Conservation (phyloP, 2,888 invertebrate species). For the Agrypnus murinus region DNA sequence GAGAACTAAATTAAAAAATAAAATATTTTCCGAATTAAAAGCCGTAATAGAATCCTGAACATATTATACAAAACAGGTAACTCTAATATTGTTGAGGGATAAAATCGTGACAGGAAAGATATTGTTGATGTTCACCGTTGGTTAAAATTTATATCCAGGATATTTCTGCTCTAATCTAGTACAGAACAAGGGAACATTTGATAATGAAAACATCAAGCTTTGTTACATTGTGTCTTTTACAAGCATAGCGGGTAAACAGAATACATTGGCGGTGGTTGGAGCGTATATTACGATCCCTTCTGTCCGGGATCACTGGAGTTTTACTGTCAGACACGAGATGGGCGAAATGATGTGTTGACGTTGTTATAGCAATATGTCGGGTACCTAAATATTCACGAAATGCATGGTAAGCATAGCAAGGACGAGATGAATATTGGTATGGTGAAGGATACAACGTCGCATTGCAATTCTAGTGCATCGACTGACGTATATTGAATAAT, state of each 20-base stretch:
- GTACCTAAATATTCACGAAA: slow-evolving; percentile 60
- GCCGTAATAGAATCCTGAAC: not conserved
- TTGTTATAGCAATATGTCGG: slow-evolving; percentile 57
- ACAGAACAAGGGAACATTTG: slow-evolving; percentile 49
- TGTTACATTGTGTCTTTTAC: slow-evolving; percentile 53
- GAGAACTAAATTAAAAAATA: not conserved
- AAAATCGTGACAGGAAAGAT: slow-evolving; percentile 29
- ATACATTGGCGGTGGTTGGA: slow-evolving; percentile 51
- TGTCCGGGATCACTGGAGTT: slow-evolving; percentile 56
- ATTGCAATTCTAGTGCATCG: slow-evolving; percentile 28
- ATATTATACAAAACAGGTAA: not conserved
- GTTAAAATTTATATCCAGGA: slow-evolving; percentile 42
- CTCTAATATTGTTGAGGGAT: slow-evolving; percentile 6
- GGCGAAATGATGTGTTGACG: slow-evolving; percentile 60
- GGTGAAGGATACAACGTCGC: slow-evolving; percentile 14
- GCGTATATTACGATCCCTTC: slow-evolving; percentile 57
- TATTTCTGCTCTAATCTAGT: slow-evolving; percentile 43
- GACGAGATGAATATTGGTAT: slow-evolving; percentile 30
- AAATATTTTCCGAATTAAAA: slow-evolving; percentile 5
- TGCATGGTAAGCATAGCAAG: slow-evolving; percentile 48
- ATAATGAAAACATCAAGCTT: slow-evolving; percentile 53
- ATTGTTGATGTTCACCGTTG: slow-evolving; percentile 36
- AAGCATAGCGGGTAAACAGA: slow-evolving; percentile 48
- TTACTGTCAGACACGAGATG: slow-evolving; percentile 58
- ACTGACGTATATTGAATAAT: slow-evolving; percentile 33